Percentiles rank a stretch among this genome's conserved stretches.
Conservation (phyloP, 64 coral and sea anemone species). For the Porites lutea region DNA sequence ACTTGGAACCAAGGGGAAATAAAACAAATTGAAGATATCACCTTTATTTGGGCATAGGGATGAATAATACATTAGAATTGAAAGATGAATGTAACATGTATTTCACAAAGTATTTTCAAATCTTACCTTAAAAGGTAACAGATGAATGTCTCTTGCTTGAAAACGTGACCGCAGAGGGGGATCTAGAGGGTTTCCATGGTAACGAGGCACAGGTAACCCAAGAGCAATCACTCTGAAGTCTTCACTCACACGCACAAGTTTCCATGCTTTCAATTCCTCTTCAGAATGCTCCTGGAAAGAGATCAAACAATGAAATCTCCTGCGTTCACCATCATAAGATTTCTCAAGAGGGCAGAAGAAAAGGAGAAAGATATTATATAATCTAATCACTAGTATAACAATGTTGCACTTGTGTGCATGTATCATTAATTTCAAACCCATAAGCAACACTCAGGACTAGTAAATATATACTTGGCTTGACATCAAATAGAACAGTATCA, state of each 20-base stretch:
- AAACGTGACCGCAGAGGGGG: conserved; percentile 97
- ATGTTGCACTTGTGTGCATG: too few species aligned
- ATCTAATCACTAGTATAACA: too few species aligned
- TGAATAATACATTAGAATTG: too few species aligned
- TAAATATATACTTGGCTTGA: too few species aligned
- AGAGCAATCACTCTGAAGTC: conserved; percentile 96
- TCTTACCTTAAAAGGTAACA: conserved; percentile 92
- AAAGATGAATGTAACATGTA: too few species aligned
- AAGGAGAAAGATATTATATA: too few species aligned
- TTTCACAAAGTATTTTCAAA: neutral
- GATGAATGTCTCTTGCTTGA: conserved; percentile 89
- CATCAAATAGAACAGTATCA: too few species aligned
- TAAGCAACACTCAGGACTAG: too few species aligned
- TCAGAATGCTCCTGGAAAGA: conserved; percentile 88
- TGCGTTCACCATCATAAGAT: neutral
- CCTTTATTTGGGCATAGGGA: too few species aligned
- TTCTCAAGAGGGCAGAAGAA: neutral
- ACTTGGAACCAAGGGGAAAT: too few species aligned
- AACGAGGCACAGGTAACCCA: conserved; percentile 95
- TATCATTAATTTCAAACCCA: too few species aligned
- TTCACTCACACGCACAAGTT: conserved; percentile 95
- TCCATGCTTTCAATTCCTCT: conserved; percentile 89
- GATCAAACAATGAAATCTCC: neutral
- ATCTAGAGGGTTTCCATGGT: conserved; percentile 97
- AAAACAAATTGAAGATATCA: too few species aligned